Evolutionary conservation across 2,888 invertebrate genomes (phyloP).

Genomic region (Busseola fusca): DNA sequence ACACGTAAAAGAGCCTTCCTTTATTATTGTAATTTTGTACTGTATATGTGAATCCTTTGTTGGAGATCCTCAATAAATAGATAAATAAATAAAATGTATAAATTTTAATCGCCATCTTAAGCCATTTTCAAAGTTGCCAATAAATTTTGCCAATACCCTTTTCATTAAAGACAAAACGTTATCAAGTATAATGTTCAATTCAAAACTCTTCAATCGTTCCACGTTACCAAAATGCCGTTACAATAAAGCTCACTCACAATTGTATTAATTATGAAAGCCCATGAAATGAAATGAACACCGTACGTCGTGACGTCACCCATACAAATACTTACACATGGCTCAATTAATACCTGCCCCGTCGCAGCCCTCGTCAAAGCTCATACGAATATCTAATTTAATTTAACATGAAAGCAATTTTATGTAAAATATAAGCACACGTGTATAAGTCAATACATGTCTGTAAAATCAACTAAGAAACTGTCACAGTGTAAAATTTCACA

Average conservation of each 20-base stretch:
- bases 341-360: conserved; percentile 71
- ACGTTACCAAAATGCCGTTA: conserved; percentile 22
- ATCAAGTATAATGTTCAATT: conserved; percentile 11
- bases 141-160: background rate
- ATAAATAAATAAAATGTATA: no score
- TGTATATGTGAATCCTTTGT: no score
- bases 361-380: conserved; percentile 76
- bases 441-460: conserved; percentile 32
- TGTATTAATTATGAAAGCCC: conserved; percentile 55
- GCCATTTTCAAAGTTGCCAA: conserved; percentile 9
- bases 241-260: conserved; percentile 41
- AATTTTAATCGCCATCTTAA: background rate
- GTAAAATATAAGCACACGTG: conserved; percentile 73
- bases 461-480: conserved; percentile 27
- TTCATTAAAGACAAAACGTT: conserved; percentile 11
- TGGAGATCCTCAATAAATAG: no score
- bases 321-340: conserved; percentile 60
- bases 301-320: conserved; percentile 61
- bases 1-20: no score
- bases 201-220: conserved; percentile 11
- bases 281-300: conserved; percentile 62
- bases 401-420: conserved; percentile 83
- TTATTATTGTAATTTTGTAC: no score
- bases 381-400: conserved; percentile 84
- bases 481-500: conserved; percentile 42